A percentile compares a stretch with the other conserved stretches of the same genome.
Evolutionary conservation across 2,113 vertebrate species (phyloP).

Genomic region (Pteropus alecto): DNA sequence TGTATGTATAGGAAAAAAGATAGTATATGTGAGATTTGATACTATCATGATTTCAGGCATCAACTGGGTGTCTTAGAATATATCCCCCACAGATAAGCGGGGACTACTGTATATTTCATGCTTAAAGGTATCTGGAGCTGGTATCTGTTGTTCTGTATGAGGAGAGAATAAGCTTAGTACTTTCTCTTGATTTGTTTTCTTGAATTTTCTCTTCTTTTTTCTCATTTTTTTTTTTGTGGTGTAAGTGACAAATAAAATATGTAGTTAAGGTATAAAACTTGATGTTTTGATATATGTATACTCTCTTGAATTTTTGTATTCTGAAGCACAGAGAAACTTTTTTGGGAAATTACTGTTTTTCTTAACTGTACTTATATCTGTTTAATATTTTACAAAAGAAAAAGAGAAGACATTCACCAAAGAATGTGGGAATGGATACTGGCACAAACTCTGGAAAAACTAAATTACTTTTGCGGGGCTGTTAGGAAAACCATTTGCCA

Average conservation of each 20-base stretch:
- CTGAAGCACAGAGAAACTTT: neutral
- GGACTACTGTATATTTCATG: neutral
- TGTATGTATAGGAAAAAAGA: neutral
- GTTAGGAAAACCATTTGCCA: neutral
- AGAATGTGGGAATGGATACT: neutral
- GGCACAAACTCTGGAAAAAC: neutral
- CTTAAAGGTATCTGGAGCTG: neutral
- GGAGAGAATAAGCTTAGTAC: neutral
- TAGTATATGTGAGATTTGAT: no score
- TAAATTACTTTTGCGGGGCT: neutral
- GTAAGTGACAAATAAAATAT: neutral
- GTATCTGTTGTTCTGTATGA: neutral
- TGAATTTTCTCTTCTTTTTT: neutral
- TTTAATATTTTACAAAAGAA: neutral
- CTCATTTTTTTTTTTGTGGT: neutral
- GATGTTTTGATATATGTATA: neutral
- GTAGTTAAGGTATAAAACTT: neutral
- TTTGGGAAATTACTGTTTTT: conserved; percentile 14
- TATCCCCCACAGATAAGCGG: neutral
- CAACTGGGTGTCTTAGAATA: neutral
- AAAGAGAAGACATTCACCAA: neutral
- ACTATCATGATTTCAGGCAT: neutral
- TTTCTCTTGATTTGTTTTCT: neutral
- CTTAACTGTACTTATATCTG: neutral
- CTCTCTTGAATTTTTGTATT: neutral